Conservation (phyloP, 2,888 invertebrate species). For the Ctena decussata region DNA sequence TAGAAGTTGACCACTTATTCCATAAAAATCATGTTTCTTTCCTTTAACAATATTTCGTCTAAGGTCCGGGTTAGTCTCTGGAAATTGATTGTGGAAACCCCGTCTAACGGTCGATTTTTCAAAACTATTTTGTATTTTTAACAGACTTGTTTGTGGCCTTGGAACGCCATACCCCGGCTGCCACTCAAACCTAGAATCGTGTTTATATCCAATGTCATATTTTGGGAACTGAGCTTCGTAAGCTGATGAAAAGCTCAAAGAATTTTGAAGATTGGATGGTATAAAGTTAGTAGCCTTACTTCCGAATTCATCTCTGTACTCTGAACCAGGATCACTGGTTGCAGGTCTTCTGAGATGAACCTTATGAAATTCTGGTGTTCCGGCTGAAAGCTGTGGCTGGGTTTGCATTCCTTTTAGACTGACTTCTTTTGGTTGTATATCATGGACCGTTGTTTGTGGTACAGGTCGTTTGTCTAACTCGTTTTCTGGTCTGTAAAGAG, state of each 20-base stretch:
- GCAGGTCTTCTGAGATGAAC: slow-evolving; percentile 52
- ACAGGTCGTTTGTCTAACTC: slow-evolving; percentile 30
- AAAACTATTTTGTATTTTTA: slow-evolving; percentile 83
- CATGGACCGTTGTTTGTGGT: slow-evolving; percentile 6
- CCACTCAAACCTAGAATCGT: slow-evolving; percentile 81
- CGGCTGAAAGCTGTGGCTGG: slow-evolving; percentile 23
- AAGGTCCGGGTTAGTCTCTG: slow-evolving; percentile 83
- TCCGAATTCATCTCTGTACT: slow-evolving; percentile 76
- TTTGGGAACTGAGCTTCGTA: slow-evolving; percentile 78
- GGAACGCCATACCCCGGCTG: slow-evolving; percentile 78
- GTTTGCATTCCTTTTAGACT: background rate
- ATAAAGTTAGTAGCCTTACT: slow-evolving; percentile 77
- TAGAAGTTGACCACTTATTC: slow-evolving; percentile 82
- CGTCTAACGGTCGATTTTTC: slow-evolving; percentile 76
- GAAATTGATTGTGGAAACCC: slow-evolving; percentile 80
- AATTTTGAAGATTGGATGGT: slow-evolving; percentile 71
- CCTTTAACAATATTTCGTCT: slow-evolving; percentile 81
- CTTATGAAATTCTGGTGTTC: slow-evolving; percentile 23
- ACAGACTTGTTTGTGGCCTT: slow-evolving; percentile 81
- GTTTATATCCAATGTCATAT: slow-evolving; percentile 75
- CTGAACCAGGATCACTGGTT: slow-evolving; percentile 66
- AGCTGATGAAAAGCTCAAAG: slow-evolving; percentile 67
- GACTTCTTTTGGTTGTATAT: slow-evolving; percentile 11
- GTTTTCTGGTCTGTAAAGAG: slow-evolving; percentile 70
- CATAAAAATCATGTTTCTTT: slow-evolving; percentile 83